Evolutionary conservation across 2,888 invertebrate species (phyloP).

Genomic region (Drosophila testacea): DNA sequence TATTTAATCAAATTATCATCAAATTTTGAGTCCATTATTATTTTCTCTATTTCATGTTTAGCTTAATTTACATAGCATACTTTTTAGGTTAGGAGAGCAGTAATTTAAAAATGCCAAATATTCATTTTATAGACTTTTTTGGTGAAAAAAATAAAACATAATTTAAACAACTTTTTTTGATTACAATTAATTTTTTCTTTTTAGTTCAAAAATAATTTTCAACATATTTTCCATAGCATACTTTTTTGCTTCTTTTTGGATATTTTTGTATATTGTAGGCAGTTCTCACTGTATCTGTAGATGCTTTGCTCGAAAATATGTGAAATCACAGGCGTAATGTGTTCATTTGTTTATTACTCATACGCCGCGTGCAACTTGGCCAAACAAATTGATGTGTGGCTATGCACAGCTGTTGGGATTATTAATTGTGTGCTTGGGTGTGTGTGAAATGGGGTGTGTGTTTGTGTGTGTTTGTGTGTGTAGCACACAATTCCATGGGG

Average conservation of each 20-base stretch:
- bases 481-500: constrained; percentile 15
- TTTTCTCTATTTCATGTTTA: too few relatives aligned
- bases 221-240: not conserved
- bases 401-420: constrained; percentile 27
- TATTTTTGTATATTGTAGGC: not conserved
- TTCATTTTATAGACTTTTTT: not conserved
- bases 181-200: not conserved
- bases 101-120: not conserved
- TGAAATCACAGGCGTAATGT: constrained; percentile 39
- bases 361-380: constrained; percentile 47
- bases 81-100: not conserved
- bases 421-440: not conserved
- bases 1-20: too few relatives aligned
- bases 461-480: not conserved
- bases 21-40: too few relatives aligned
- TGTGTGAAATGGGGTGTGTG: not conserved
- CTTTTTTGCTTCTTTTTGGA: not conserved
- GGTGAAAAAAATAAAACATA: not conserved
- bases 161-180: not conserved
- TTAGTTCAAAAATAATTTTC: not conserved
- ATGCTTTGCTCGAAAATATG: constrained; percentile 4
- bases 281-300: constrained; percentile 12
- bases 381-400: constrained; percentile 37
- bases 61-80: constrained; percentile 4
- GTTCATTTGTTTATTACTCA: constrained; percentile 63